phyloP scores from a whole-genome alignment of 2,888 invertebrate genomes.

The Hedya salicella region DNA sequence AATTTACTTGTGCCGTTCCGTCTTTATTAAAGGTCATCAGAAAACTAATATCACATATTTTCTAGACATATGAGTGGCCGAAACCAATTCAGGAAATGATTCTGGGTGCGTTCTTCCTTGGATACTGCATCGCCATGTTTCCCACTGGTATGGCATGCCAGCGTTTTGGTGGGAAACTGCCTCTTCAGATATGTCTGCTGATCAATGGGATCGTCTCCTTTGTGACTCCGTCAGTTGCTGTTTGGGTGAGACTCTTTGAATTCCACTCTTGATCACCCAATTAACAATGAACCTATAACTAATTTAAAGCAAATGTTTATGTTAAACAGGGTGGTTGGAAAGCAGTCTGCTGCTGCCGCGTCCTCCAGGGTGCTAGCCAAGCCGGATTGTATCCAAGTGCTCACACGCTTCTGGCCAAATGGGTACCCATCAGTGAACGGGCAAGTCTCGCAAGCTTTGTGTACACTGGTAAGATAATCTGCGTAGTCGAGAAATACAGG shows the following conservation, averaged over 20 bases:
- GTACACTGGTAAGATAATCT: conserved; percentile 66
- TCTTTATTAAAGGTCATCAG: too few relatives aligned
- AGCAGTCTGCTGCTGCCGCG: conserved; percentile 86
- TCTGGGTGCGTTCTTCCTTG: conserved; percentile 80
- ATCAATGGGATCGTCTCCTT: conserved; percentile 58
- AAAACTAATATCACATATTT: conserved; percentile 19
- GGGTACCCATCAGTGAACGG: conserved; percentile 87
- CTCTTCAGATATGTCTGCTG: conserved; percentile 73
- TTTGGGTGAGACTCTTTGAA: conserved; percentile 52
- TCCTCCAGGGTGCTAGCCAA: conserved; percentile 90
- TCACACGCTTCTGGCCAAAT: conserved; percentile 88
- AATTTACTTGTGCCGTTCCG: too few relatives aligned
- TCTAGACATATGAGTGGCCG: conserved; percentile 65
- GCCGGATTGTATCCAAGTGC: conserved; percentile 88
- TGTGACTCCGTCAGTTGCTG: conserved; percentile 46
- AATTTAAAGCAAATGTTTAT: too few relatives aligned
- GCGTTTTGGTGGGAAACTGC: conserved; percentile 86
- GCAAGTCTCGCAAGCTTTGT: conserved; percentile 81
- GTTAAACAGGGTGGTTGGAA: conserved; percentile 81
- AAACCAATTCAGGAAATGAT: conserved; percentile 69
- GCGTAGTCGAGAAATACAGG: too few relatives aligned
- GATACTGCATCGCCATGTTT: conserved; percentile 80
- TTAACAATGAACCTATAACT: too few relatives aligned
- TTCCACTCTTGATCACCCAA: too few relatives aligned
- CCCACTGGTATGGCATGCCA: conserved; percentile 85